phyloP scores from a whole-genome alignment of 1,140 invertebrate species.

The Neodiprion virginianus region DNA sequence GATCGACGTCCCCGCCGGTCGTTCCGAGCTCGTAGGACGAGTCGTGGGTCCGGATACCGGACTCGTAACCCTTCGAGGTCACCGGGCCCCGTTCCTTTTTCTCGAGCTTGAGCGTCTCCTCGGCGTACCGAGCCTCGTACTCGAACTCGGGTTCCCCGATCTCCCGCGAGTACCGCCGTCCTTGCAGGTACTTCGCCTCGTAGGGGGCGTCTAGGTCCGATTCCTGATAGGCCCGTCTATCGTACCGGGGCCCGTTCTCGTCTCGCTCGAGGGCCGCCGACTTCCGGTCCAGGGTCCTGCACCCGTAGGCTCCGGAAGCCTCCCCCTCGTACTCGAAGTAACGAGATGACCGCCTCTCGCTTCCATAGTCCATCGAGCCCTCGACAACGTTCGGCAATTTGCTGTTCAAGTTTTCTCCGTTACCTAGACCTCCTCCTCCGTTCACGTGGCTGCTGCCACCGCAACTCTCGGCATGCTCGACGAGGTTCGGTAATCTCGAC shows the following conservation, averaged over 20 bases:
- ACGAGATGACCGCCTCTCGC: slow-evolving; percentile 61
- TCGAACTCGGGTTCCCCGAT: slow-evolving; percentile 48
- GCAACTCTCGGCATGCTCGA: slow-evolving; percentile 57
- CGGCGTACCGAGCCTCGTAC: slow-evolving; percentile 51
- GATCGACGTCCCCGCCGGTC: slow-evolving; percentile 31
- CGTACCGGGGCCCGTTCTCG: slow-evolving; percentile 40
- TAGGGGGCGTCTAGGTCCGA: slow-evolving; percentile 56
- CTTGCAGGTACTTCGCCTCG: slow-evolving; percentile 47
- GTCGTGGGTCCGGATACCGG: slow-evolving; percentile 55
- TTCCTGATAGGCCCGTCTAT: slow-evolving; percentile 52
- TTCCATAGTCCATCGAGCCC: slow-evolving; percentile 70
- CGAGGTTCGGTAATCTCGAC: slow-evolving; percentile 53
- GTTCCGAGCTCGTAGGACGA: slow-evolving; percentile 50
- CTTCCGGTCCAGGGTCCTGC: slow-evolving; percentile 46
- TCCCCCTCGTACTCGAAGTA: slow-evolving; percentile 53
- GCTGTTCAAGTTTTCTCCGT: slow-evolving; percentile 59
- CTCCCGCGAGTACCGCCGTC: slow-evolving; percentile 52
- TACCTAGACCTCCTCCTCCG: slow-evolving; percentile 12
- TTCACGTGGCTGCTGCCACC: slow-evolving; percentile 31
- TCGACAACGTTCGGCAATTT: slow-evolving; percentile 61
- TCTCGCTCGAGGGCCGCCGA: not conserved
- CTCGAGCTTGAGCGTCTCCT: slow-evolving; percentile 56
- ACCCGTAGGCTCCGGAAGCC: slow-evolving; percentile 20
- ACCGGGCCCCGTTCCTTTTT: slow-evolving; percentile 47
- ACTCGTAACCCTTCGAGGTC: slow-evolving; percentile 52